Conservation (phyloP, 2,797 vertebrate species). For the Poecilia picta region DNA sequence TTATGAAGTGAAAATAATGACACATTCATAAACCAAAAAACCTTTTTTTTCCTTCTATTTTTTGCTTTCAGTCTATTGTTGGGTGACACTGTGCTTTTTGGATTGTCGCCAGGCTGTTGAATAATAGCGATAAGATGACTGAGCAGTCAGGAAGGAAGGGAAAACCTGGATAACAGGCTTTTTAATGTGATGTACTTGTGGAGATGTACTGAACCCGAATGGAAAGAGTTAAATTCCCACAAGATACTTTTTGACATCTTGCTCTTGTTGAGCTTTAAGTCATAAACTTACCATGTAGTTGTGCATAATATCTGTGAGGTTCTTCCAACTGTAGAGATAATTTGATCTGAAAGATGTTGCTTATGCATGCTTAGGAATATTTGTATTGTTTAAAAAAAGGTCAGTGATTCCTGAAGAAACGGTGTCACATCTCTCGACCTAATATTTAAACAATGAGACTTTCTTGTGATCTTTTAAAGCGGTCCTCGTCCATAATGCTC, state of each 20-base stretch:
- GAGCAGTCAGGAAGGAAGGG: constrained; percentile 18
- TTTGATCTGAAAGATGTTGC: background rate
- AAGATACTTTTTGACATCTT: background rate
- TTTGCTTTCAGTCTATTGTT: constrained; percentile 26
- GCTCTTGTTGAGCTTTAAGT: background rate
- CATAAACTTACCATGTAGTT: background rate
- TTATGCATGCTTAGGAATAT: background rate
- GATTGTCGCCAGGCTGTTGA: constrained; percentile 31
- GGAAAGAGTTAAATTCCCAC: constrained; percentile 3
- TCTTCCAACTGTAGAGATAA: background rate
- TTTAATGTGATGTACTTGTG: constrained; percentile 32
- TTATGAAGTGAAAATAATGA: constrained; percentile 32
- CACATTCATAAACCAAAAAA: constrained; percentile 16
- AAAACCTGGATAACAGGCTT: constrained; percentile 31
- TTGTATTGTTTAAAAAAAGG: background rate
- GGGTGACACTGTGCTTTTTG: constrained; percentile 16
- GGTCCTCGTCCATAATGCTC: no score
- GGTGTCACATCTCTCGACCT: background rate
- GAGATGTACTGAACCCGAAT: constrained; percentile 17
- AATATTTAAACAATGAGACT: background rate
- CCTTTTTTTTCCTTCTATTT: background rate
- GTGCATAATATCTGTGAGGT: background rate
- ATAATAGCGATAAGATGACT: constrained; percentile 57
- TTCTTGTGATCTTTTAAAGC: background rate
- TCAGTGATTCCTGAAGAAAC: background rate